Conservation (phyloP, 2,888 invertebrate genomes). For the Folsomia manolachei region DNA sequence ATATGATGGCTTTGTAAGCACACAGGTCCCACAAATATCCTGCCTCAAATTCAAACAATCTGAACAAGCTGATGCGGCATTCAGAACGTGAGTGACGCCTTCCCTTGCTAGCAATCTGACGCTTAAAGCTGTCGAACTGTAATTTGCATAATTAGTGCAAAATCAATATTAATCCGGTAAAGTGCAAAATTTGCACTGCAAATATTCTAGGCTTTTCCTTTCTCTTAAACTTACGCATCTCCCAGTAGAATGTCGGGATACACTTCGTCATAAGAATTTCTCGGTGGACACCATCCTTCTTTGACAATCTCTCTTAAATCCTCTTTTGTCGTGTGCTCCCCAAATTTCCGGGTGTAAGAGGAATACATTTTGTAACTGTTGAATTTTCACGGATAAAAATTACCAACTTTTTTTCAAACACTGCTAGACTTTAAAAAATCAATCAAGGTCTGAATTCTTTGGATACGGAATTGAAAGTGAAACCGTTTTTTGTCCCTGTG, state of each 20-base stretch:
- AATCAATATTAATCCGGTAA: background rate
- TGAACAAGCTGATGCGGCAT: conserved; percentile 43
- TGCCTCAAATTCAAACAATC: conserved; percentile 27
- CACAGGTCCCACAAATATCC: conserved; percentile 42
- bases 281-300: conserved; percentile 53
- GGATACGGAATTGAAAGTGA: too few relatives aligned
- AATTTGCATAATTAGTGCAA: background rate
- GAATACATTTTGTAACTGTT: background rate
- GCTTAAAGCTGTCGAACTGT: conserved; percentile 40
- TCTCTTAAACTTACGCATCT: conserved; percentile 56
- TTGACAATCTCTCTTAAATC: conserved; percentile 42
- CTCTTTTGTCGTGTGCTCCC: conserved; percentile 21
- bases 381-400: background rate
- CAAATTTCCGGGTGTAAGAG: conserved; percentile 25
- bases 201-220: too few relatives aligned
- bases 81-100: conserved; percentile 46
- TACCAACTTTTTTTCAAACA: background rate
- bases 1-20: conserved; percentile 27
- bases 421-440: background rate
- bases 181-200: too few relatives aligned
- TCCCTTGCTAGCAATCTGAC: conserved; percentile 32
- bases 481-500: background rate
- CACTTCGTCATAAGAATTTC: conserved; percentile 56
- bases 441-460: background rate
- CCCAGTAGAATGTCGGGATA: conserved; percentile 56